phyloP scores from a whole-genome alignment of 2,797 vertebrate species.

The Anguilla pacifica region DNA sequence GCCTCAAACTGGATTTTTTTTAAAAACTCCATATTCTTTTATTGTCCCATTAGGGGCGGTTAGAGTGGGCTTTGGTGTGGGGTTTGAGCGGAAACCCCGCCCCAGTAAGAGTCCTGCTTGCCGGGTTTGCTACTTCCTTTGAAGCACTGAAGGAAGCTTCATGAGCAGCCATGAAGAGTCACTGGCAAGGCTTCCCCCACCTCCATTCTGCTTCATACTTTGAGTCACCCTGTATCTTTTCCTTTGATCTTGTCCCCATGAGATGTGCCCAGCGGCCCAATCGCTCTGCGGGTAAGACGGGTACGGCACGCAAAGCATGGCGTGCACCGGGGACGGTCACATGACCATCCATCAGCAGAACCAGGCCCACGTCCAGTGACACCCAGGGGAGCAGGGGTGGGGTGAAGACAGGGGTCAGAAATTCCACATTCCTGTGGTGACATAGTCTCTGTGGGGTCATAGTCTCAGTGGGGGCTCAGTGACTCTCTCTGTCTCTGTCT shows the following conservation, averaged over 20 bases:
- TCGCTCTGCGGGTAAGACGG: not conserved
- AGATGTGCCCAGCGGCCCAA: not conserved
- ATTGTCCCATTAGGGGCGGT: constrained; percentile 45
- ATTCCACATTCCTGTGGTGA: constrained; percentile 27
- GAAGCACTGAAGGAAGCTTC: constrained; percentile 48
- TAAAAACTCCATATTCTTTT: constrained; percentile 35
- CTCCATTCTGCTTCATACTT: not conserved
- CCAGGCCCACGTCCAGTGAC: not conserved
- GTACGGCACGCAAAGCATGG: not conserved
- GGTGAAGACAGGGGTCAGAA: constrained; percentile 18
- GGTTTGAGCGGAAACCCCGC: constrained; percentile 31
- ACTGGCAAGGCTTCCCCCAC: not conserved
- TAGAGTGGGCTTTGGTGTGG: constrained; percentile 32
- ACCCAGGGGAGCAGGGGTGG: not conserved
- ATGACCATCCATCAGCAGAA: constrained; percentile 23
- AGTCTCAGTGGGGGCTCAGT: not conserved
- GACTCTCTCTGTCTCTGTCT: constrained; percentile 19
- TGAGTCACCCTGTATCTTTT: not conserved
- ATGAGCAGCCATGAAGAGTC: constrained; percentile 46
- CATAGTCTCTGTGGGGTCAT: constrained; percentile 19
- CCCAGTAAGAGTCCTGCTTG: constrained; percentile 22
- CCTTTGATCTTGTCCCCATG: not conserved
- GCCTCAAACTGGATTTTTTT: constrained; percentile 23
- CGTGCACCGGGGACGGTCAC: not conserved
- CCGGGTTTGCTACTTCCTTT: constrained; percentile 43